A percentile compares a stretch with the other conserved stretches of the same genome.
phyloP scores from a whole-genome alignment of 2,113 vertebrate species.

The Cyanoramphus novaezelandiae region DNA sequence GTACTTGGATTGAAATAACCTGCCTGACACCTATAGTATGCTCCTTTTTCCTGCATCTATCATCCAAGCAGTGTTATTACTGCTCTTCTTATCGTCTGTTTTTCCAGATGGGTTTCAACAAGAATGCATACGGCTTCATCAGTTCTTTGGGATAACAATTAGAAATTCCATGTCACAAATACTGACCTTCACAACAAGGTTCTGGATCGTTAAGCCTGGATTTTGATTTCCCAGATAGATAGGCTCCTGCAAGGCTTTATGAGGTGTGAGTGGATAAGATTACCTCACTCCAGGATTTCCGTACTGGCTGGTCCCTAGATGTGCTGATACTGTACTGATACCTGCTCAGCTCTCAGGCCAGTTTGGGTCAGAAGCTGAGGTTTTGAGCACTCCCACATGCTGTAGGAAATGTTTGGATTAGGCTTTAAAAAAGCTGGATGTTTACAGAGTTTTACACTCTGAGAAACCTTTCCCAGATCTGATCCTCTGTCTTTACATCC shows the following conservation, averaged over 20 bases:
- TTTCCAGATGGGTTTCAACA: constrained; percentile 5
- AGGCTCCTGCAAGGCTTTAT: not conserved
- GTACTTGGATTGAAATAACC: not conserved
- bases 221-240: constrained; percentile 16
- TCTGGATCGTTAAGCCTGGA: rapidly evolving
- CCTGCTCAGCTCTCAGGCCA: not conserved
- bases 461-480: not conserved
- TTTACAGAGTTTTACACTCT: not conserved
- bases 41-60: not conserved
- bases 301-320: not conserved
- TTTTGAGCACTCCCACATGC: not conserved
- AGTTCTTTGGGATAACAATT: not conserved
- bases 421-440: not conserved
- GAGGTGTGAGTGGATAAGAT: constrained; percentile 29
- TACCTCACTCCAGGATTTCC: constrained; percentile 6
- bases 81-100: not conserved
- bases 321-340: not conserved
- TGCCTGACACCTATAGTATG: not conserved
- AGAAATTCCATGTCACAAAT: not conserved
- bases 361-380: not conserved
- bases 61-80: not conserved
- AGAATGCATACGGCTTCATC: not conserved
- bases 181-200: not conserved
- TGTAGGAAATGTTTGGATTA: not conserved
- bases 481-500: not conserved